These are phyloP conservation scores for Leptinotarsa juncta DNA, from an alignment of 2,888 invertebrate genomes.

Conservation along the genomic window DNA sequence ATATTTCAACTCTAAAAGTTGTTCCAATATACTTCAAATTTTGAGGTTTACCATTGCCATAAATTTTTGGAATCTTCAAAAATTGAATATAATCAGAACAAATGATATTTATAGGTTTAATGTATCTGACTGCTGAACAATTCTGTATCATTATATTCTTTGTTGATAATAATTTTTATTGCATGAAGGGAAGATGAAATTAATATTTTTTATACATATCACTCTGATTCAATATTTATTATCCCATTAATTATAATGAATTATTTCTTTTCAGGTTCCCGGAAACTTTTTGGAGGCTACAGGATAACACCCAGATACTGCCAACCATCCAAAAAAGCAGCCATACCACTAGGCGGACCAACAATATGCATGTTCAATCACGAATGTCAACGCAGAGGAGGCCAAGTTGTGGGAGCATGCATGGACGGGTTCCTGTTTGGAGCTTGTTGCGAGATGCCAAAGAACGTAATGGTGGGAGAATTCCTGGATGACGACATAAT, in stretches of 20 bases:
- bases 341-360: slow-evolving; percentile 69
- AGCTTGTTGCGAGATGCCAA: slow-evolving; percentile 85
- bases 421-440: slow-evolving; percentile 95
- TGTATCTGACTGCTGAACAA: no score
- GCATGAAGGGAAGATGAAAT: no score
- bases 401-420: slow-evolving; percentile 88
- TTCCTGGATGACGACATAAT: slow-evolving; percentile 43
- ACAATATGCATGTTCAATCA: slow-evolving; percentile 95
- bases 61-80: no score
- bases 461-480: slow-evolving; percentile 54
- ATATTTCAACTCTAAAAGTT: no score
- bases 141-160: no score
- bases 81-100: no score
- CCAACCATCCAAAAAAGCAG: slow-evolving; percentile 76
- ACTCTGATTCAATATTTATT: no score
- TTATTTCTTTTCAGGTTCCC: slow-evolving; percentile 63
- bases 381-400: slow-evolving; percentile 83
- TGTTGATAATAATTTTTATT: no score
- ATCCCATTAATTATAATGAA: background rate
- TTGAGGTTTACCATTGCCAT: no score
- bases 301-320: slow-evolving; percentile 86
- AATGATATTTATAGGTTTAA: no score
- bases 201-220: no score
- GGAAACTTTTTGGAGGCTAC: slow-evolving; percentile 87
- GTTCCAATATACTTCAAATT: no score